Evolutionary conservation across 2,888 invertebrate genomes (phyloP), one percentile per base, ranked within the genome.

Genomic region (Eupithecia insigniata): DNA sequence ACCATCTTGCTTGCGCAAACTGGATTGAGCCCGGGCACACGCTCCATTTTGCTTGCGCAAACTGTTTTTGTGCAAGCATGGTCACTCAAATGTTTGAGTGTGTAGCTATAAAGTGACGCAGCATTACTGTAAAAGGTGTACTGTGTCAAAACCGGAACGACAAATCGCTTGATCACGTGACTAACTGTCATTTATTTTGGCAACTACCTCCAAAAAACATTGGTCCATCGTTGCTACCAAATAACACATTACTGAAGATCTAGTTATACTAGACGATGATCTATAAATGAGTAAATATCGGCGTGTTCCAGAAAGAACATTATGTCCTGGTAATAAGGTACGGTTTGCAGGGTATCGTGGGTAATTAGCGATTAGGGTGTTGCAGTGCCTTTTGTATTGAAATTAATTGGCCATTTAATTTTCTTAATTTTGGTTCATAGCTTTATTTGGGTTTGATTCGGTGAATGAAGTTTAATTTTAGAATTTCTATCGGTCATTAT

Each of bases 121-220:
- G n/a, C n/a, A n/a, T 60, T 60, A 60, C 60, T 32, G 10, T 36
- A 26, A 64, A 16, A 64, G 12, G 18, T 64, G 6, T 64, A 64
- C 64, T 26, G 16, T 16, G 64, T 36, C 64, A 89, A 87, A 87
- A 85, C 85, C 89, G 89, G 88, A 87, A 89, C 88, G 91, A 92
- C 92, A 92, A 92, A 92, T 92, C 86, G 89, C 86, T 86, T 79
- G 81, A 91, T 92, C 90, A 90, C 92, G 92, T 92, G 92, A 91
- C 87, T 83, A 76, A 79, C 76, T 80, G 83, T 85, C 89, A 92
- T 93, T 92, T 90, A 90, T 91, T 89, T 87, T 78, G 78, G 78
- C 77, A 75, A 68, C 72, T 75, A 71, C 75, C 66, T 76, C 87
- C 85, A 83, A 22, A 67, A 78, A 28, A 67, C 62, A 39, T 39